These are phyloP conservation scores for Drosophila punjabiensis DNA, from an alignment of 1,140 invertebrate genomes.

Conservation along the genomic window DNA sequence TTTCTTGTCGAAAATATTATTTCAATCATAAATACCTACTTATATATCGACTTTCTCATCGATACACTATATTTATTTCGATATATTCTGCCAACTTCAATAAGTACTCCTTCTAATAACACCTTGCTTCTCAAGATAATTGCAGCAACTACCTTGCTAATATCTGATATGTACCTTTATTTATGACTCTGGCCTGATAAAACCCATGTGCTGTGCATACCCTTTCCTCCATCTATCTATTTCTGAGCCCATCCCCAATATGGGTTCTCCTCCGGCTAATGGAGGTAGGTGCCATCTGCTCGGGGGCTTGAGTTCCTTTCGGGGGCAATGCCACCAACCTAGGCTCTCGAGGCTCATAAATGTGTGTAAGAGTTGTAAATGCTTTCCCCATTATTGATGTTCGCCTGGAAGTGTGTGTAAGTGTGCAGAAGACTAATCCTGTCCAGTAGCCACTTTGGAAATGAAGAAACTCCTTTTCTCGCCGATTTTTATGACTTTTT, in stretches of 20 bases:
- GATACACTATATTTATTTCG: too few relatives aligned
- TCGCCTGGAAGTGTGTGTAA: slow-evolving; percentile 7
- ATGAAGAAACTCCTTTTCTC: slow-evolving; percentile 36
- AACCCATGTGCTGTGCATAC: slow-evolving; percentile 14
- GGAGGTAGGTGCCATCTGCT: slow-evolving; percentile 56
- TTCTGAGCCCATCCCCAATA: slow-evolving; percentile 26
- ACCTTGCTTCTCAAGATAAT: neutral
- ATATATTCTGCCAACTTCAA: too few relatives aligned
- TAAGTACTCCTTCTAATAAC: neutral
- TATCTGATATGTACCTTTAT: slow-evolving; percentile 2
- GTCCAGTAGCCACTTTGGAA: slow-evolving; percentile 62
- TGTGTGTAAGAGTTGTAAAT: slow-evolving; percentile 44
- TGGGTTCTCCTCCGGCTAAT: slow-evolving; percentile 45
- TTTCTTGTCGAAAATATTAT: neutral
- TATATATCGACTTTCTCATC: too few relatives aligned
- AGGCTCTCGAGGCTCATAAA: slow-evolving; percentile 46
- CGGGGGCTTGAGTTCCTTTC: slow-evolving; percentile 20
- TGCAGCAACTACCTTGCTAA: neutral
- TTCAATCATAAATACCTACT: neutral
- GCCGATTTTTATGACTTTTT: slow-evolving; percentile 55
- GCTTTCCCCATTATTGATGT: slow-evolving; percentile 33
- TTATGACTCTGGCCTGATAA: slow-evolving; percentile 9
- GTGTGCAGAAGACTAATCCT: slow-evolving; percentile 39
- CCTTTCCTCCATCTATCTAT: slow-evolving; percentile 16
- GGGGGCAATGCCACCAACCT: slow-evolving; percentile 10